These are phyloP conservation scores for Sycobia sp. DNA, from an alignment of 1,140 invertebrate species.

Conservation along the genomic window DNA sequence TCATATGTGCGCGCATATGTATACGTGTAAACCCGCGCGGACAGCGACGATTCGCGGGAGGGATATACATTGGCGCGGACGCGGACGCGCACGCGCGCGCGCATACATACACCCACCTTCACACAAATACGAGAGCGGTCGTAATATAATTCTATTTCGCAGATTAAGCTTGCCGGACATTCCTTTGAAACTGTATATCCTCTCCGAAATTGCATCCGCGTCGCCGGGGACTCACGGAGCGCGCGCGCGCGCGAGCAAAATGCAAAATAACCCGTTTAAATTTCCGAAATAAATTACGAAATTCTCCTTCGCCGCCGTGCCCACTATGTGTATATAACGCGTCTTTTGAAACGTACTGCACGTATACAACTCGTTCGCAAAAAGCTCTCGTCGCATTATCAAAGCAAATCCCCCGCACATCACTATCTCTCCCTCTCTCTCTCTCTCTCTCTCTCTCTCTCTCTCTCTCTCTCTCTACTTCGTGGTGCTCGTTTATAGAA, in stretches of 20 bases:
- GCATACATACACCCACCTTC: not conserved
- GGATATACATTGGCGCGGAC: no score
- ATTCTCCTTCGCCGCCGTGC: slow-evolving; percentile 7
- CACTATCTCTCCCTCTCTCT: no score
- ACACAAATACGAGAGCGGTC: no score
- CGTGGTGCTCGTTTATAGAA: slow-evolving; percentile 30
- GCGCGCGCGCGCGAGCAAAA: slow-evolving; percentile 10
- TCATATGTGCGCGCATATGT: no score
- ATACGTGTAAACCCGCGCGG: no score
- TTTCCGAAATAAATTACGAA: slow-evolving; percentile 32
- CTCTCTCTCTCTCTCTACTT: no score
- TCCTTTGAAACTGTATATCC: slow-evolving; percentile 32
- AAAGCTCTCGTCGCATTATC: slow-evolving; percentile 27
- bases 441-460: no score
- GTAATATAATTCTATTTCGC: slow-evolving; percentile 35
- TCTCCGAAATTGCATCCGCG: slow-evolving; percentile 18
- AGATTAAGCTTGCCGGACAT: slow-evolving; percentile 25
- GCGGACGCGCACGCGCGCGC: no score
- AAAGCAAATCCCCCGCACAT: slow-evolving; percentile 18
- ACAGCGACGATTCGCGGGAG: no score
- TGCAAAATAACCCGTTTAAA: slow-evolving; percentile 34
- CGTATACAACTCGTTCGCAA: no score
- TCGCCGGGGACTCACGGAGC: no score
- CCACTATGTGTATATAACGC: no score
- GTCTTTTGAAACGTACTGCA: slow-evolving; percentile 18